Evolutionary conservation across 2,888 invertebrate genomes (phyloP).

Genomic region (Lymantria dispar): DNA sequence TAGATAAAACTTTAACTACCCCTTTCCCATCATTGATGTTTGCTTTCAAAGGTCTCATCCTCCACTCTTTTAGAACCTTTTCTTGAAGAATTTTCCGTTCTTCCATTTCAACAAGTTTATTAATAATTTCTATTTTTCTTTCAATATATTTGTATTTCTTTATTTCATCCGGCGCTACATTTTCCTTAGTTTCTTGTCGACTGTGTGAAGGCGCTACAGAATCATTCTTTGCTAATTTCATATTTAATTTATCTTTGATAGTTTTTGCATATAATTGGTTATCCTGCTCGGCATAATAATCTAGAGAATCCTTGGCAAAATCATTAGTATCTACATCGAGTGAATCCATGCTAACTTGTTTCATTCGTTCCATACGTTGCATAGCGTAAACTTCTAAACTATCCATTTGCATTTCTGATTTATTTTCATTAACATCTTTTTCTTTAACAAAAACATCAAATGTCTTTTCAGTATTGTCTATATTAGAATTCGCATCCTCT

Average conservation of each 20-base stretch:
- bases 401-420: conserved; percentile 84
- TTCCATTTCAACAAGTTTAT: conserved; percentile 86
- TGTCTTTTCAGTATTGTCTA: conserved; percentile 73
- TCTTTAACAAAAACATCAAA: conserved; percentile 84
- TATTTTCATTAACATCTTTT: conserved; percentile 82
- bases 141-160: conserved; percentile 85
- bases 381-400: conserved; percentile 81
- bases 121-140: conserved; percentile 86
- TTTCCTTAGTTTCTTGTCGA: conserved; percentile 61
- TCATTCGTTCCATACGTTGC: conserved; percentile 68
- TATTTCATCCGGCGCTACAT: conserved; percentile 74
- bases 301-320: conserved; percentile 75
- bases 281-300: conserved; percentile 74
- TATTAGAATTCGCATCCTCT: conserved; percentile 67
- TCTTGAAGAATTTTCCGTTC: conserved; percentile 85
- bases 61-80: conserved; percentile 83
- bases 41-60: conserved; percentile 83
- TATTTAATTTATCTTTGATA: conserved; percentile 61
- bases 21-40: conserved; percentile 84
- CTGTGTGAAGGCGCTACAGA: conserved; percentile 51
- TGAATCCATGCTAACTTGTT: conserved; percentile 77
- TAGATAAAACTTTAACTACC: conserved; percentile 85
- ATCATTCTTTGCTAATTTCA: conserved; percentile 54
- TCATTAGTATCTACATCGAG: conserved; percentile 74
- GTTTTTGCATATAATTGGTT: conserved; percentile 58